Percentiles rank a stretch among this genome's conserved stretches.
Conservation (phyloP, 1,140 invertebrate genomes). For the Diabrotica undecimpunctata region DNA sequence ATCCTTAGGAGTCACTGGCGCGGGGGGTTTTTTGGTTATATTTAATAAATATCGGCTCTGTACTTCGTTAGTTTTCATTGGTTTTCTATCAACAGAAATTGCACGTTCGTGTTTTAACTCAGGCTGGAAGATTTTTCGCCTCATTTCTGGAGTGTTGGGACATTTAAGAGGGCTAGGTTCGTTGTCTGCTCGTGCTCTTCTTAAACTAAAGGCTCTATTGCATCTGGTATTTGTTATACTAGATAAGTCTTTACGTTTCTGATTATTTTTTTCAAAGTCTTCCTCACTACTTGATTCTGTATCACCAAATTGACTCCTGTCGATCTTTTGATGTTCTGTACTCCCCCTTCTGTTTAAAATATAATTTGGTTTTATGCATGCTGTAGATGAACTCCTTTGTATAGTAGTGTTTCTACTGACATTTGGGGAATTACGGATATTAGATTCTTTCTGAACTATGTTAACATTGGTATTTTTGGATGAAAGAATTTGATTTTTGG, state of each 20-base stretch:
- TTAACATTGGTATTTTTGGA: constrained; percentile 38
- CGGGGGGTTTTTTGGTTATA: constrained; percentile 36
- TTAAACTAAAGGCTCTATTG: constrained; percentile 51
- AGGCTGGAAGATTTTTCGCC: constrained; percentile 43
- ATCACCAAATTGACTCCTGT: constrained; percentile 43
- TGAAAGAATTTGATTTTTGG: constrained; percentile 40
- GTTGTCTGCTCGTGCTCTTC: constrained; percentile 40
- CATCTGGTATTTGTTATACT: constrained; percentile 53
- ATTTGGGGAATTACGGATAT: constrained; percentile 37
- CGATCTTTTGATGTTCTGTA: constrained; percentile 40
- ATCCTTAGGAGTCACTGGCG: constrained; percentile 18
- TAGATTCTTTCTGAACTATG: constrained; percentile 30
- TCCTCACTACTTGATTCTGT: constrained; percentile 47
- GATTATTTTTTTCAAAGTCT: constrained; percentile 40
- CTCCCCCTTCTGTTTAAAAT: constrained; percentile 26
- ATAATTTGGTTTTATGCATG: constrained; percentile 39
- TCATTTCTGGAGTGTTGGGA: constrained; percentile 54
- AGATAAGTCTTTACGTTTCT: constrained; percentile 39
- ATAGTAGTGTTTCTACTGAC: constrained; percentile 36
- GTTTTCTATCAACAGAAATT: constrained; percentile 44
- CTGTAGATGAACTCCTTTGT: constrained; percentile 43
- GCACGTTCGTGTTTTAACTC: constrained; percentile 37
- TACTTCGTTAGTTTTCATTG: constrained; percentile 41
- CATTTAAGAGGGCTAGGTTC: constrained; percentile 46
- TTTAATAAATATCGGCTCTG: constrained; percentile 44